Conservation (phyloP, 1,140 invertebrate species). For the Lerema accius region DNA sequence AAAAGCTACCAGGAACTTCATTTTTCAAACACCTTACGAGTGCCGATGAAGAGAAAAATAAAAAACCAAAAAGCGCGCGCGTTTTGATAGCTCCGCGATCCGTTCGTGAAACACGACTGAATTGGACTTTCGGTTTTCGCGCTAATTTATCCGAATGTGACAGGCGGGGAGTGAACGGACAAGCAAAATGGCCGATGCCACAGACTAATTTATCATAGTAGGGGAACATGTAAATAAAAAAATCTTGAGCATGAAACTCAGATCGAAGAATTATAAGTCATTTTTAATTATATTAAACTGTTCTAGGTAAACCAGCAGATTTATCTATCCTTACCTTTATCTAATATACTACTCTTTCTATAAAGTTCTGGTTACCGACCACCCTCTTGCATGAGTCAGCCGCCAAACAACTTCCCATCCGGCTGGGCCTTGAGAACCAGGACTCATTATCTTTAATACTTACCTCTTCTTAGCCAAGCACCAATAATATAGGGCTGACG, state of each 20-base stretch:
- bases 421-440: too few species aligned
- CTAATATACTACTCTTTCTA: too few species aligned
- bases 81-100: conserved; percentile 52
- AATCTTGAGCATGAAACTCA: not conserved
- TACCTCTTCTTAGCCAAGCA: too few species aligned
- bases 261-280: too few species aligned
- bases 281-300: too few species aligned
- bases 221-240: not conserved
- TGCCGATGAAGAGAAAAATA: conserved; percentile 55
- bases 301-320: too few species aligned
- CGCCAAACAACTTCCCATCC: too few species aligned
- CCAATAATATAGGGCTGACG: too few species aligned
- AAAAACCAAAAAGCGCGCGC: conserved; percentile 52
- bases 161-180: conserved; percentile 55
- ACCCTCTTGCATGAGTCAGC: too few species aligned
- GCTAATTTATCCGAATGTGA: conserved; percentile 50
- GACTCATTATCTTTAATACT: too few species aligned
- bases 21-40: conserved; percentile 66
- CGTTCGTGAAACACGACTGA: conserved; percentile 57
- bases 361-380: too few species aligned
- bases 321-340: too few species aligned
- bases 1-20: conserved; percentile 80
- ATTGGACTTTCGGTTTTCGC: conserved; percentile 44
- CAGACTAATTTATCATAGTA: conserved; percentile 10
- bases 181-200: conserved; percentile 42